A percentile compares a stretch with the other conserved stretches of the same genome.
Conservation (phyloP, 2,113 vertebrate genomes). For the Orientallactaga bullata region DNA sequence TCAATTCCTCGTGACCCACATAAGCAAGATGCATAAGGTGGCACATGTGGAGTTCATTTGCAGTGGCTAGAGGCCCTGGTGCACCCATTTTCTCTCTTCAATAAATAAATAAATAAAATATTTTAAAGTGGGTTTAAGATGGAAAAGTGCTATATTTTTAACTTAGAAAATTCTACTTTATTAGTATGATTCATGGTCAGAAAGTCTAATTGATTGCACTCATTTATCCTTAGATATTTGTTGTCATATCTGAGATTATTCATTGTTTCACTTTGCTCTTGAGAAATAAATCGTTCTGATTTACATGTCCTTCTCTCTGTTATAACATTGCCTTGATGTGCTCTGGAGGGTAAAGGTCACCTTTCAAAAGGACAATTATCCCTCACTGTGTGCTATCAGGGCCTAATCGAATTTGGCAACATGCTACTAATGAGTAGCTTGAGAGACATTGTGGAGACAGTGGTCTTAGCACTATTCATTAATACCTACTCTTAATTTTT, state of each 20-base stretch:
- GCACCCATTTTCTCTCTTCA: too few species aligned
- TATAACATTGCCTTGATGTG: conserved; percentile 26
- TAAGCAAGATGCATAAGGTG: too few species aligned
- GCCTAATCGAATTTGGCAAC: not conserved
- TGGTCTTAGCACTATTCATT: not conserved
- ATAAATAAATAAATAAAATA: too few species aligned
- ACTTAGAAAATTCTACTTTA: conserved; percentile 35
- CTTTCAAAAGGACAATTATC: not conserved
- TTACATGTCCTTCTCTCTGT: not conserved
- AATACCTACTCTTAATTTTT: not conserved
- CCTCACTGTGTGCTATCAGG: not conserved
- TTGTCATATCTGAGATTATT: not conserved
- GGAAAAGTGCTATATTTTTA: not conserved
- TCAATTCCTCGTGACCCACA: too few species aligned
- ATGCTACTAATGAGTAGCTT: not conserved
- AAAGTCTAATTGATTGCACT: not conserved
- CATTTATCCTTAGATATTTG: not conserved
- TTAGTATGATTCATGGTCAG: not conserved
- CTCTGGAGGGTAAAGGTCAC: not conserved
- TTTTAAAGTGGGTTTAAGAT: not conserved
- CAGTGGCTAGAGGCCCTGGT: too few species aligned
- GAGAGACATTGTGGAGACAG: not conserved
- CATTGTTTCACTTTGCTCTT: conserved; percentile 45
- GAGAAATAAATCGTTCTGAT: not conserved
- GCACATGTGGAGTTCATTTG: too few species aligned